Conservation (phyloP, 2,888 invertebrate species). For the Nipponacmea schrenckii region DNA sequence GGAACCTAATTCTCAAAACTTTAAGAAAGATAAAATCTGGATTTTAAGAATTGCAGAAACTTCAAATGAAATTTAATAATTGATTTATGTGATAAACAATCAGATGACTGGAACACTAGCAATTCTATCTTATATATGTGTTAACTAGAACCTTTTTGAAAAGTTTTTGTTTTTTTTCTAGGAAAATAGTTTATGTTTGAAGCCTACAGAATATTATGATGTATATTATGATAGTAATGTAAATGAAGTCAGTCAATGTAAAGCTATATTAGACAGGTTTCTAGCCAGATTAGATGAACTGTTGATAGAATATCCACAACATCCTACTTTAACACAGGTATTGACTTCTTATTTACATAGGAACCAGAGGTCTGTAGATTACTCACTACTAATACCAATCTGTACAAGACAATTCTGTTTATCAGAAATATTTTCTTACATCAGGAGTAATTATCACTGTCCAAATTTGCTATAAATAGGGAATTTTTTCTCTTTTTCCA, state of each 20-base stretch:
- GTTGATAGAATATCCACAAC: slow-evolving; percentile 86
- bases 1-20: no score
- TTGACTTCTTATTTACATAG: slow-evolving; percentile 42
- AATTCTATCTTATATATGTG: no score
- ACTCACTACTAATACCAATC: neutral
- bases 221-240: slow-evolving; percentile 88
- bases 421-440: no score
- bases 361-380: neutral
- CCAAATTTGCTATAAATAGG: no score
- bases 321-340: slow-evolving; percentile 86
- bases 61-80: no score
- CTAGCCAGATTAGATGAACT: slow-evolving; percentile 73
- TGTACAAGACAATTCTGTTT: neutral
- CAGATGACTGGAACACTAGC: no score
- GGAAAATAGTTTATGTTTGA: neutral
- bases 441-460: no score
- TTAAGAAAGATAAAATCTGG: no score
- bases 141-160: no score
- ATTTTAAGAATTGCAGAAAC: no score
- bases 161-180: neutral
- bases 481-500: no score
- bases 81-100: no score
- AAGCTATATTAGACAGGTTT: slow-evolving; percentile 78
- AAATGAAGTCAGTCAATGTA: slow-evolving; percentile 79
- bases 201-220: slow-evolving; percentile 65